A percentile compares a stretch with the other conserved stretches of the same genome.
phyloP scores from a whole-genome alignment of 2,888 invertebrate species.

The Mesorhabditis spiculigera region DNA sequence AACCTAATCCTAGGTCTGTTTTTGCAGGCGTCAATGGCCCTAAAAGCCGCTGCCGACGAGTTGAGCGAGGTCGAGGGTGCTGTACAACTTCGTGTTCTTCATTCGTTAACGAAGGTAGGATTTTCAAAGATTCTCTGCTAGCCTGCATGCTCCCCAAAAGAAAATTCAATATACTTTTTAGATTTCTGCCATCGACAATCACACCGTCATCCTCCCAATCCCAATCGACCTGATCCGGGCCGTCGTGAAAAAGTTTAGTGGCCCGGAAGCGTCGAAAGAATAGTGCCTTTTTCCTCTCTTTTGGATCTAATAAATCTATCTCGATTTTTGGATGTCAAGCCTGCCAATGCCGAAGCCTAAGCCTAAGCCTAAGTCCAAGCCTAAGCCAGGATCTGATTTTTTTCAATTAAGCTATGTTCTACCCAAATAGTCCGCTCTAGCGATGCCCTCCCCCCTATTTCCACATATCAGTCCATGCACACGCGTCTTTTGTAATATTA shows the following conservation, averaged over 20 bases:
- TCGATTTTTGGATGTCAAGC: neutral
- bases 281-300: conserved; percentile 4
- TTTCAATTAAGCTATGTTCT: too few relatives aligned
- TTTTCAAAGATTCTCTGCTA: too few relatives aligned
- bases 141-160: neutral
- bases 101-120: neutral
- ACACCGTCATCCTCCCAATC: conserved; percentile 44
- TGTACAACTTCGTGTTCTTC: conserved; percentile 24
- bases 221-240: conserved; percentile 27
- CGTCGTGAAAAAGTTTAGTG: neutral
- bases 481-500: too few relatives aligned
- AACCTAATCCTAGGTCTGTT: too few relatives aligned
- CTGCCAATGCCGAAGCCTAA: neutral
- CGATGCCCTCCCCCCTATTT: too few relatives aligned
- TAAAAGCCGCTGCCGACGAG: conserved; percentile 43
- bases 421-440: too few relatives aligned
- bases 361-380: too few relatives aligned
- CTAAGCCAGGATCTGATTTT: too few relatives aligned
- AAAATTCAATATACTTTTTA: conserved; percentile 11
- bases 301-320: neutral
- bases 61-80: conserved; percentile 38
- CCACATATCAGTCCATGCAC: too few relatives aligned
- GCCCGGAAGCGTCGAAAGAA: neutral
- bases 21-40: conserved; percentile 43
- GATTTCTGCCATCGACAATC: conserved; percentile 47